Base-by-base conservation (phyloP, 1,140 invertebrate genomes). In the Penaeus indicus region DNA sequence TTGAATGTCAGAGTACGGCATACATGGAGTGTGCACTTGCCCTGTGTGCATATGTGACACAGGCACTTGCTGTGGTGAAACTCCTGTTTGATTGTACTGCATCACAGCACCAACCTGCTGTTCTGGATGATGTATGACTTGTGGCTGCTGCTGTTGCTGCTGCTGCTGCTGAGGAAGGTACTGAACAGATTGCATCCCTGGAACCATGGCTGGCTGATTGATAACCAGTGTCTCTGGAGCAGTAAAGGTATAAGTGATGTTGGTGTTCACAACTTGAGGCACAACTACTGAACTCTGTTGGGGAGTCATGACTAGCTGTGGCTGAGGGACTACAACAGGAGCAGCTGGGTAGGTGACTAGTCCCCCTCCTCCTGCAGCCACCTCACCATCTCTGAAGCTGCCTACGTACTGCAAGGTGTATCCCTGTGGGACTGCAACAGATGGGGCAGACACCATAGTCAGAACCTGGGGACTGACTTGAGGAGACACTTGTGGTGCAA, bases 391-490 rank as follows among this genome's bases (percentile, higher is more conserved):
- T 60, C 89, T 69, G 38, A 87, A 91, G 79, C 89, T 90, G 77
- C 87, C 89, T 27, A 91, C 90, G 78, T 91, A 91, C 88, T 91
- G 90, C 67, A 91, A 69, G 0, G 90, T 87, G 81, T 90, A 90
- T 27, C 90, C 89, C 61, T 89, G 90, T n/a, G 90, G 90, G 22
- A 88, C 88, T 19, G 86, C 88, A 38, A 86, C 86, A 61, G 90
- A 90, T 16, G 88, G 86, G 16, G 84, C 85, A 21, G 90, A 90
- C 18, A 91, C 88, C 62, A 91, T 82, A 10, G 86, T 91, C 32
- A 91, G 42, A 19, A 90, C 79, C 82, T 88, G 87, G 25, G 86
- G 86, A 78, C 72, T 88, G 32, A 88, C 86, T 38, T 88, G 86
- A 42, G 86, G 86, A 42, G 80, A 84, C 60, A 88, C 86, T 42